Conservation (phyloP, 2,113 vertebrate genomes). For the Chaetodon auriga region DNA sequence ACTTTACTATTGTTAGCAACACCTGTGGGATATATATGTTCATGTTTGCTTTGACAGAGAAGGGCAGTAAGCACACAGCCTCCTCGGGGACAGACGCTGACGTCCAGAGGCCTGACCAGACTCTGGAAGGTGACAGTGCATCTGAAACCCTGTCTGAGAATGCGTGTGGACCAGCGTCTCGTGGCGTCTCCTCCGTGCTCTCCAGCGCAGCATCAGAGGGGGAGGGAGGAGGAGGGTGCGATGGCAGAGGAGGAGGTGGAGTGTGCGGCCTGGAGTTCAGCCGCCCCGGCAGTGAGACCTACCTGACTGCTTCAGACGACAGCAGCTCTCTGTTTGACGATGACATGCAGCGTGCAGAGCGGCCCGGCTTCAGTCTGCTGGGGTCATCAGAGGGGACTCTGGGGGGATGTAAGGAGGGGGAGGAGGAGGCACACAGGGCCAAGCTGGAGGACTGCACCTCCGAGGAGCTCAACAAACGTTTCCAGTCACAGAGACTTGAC, state of each 20-base stretch:
- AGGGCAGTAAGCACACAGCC: conserved; percentile 77
- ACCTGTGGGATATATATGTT: not conserved
- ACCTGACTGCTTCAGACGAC: conserved; percentile 93
- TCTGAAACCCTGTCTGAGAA: conserved; percentile 42
- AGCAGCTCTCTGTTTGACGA: conserved; percentile 94
- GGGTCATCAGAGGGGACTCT: conserved; percentile 27
- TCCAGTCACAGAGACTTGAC: conserved; percentile 91
- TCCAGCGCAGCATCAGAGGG: conserved; percentile 88
- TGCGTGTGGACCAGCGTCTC: conserved; percentile 76
- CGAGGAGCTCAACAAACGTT: conserved; percentile 92
- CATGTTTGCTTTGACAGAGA: conserved; percentile 82
- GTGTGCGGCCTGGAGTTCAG: conserved; percentile 76
- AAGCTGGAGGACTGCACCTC: conserved; percentile 86
- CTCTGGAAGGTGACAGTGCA: conserved; percentile 78
- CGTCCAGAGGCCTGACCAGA: conserved; percentile 73
- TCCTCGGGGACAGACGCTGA: conserved; percentile 66
- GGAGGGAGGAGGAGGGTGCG: conserved; percentile 66
- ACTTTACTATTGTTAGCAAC: too few species aligned
- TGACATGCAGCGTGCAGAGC: conserved; percentile 86
- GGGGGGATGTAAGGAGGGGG: conserved; percentile 24
- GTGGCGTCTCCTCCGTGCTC: conserved; percentile 81
- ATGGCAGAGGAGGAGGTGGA: conserved; percentile 82
- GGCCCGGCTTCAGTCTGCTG: conserved; percentile 66
- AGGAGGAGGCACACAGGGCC: conserved; percentile 2
- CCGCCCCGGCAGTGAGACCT: conserved; percentile 88